Conservation (phyloP, 2,888 invertebrate genomes). For the Coecobrya sp. region DNA sequence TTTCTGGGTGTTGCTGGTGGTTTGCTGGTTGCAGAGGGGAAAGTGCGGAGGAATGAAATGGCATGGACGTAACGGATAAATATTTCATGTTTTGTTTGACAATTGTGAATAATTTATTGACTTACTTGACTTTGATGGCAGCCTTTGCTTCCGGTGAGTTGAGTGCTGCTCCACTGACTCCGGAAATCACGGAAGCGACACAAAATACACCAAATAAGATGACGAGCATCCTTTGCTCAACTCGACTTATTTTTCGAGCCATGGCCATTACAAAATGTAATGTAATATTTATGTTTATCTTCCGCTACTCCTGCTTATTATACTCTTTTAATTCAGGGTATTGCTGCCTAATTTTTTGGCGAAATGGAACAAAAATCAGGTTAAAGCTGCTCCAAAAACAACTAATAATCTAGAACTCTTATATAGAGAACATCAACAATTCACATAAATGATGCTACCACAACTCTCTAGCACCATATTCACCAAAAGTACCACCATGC, state of each 20-base stretch:
- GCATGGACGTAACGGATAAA: conserved; percentile 67
- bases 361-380: conserved; percentile 17
- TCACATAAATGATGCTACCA: conserved; percentile 3
- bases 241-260: conserved; percentile 32
- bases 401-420: too few relatives aligned
- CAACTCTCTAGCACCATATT: conserved; percentile 20
- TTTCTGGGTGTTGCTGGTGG: background rate
- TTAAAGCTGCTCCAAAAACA: conserved; percentile 19
- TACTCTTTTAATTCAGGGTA: background rate
- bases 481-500: conserved; percentile 14
- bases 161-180: conserved; percentile 80
- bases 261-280: background rate
- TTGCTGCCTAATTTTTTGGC: background rate
- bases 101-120: conserved; percentile 74
- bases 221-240: conserved; percentile 45
- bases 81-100: conserved; percentile 76
- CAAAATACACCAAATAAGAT: conserved; percentile 65
- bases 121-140: conserved; percentile 83
- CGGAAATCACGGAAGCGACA: conserved; percentile 77
- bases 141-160: conserved; percentile 81
- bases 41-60: conserved; percentile 11
- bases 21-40: background rate
- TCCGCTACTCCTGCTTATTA: background rate
- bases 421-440: background rate
- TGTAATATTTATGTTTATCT: background rate